A percentile compares a stretch with the other conserved stretches of the same genome.
Conservation (phyloP, 2,888 invertebrate genomes). For the Drosophila incognita region DNA sequence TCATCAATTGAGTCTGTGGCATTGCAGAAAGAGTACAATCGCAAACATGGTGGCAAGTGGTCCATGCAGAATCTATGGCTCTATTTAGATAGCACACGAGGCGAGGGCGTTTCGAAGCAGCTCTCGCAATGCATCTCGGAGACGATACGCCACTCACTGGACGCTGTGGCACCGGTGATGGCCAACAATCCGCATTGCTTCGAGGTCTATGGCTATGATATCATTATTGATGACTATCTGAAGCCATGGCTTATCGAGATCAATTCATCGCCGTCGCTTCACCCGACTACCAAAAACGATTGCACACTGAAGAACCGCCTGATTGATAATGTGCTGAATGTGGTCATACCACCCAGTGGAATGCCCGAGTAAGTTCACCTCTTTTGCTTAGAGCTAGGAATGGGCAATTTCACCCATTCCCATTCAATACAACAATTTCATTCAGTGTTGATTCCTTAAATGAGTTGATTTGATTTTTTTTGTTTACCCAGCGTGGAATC, state of each 20-base stretch:
- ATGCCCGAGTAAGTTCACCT: constrained; percentile 88
- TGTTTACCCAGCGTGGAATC: constrained; percentile 90
- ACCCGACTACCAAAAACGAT: constrained; percentile 97
- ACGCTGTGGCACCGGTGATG: constrained; percentile 96
- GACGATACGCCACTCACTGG: constrained; percentile 96
- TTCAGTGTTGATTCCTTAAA: not conserved
- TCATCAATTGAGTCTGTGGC: not conserved
- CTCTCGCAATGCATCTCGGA: constrained; percentile 95
- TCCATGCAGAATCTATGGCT: constrained; percentile 95
- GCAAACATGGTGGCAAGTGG: constrained; percentile 97
- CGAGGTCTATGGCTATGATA: constrained; percentile 95
- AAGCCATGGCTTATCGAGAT: constrained; percentile 97
- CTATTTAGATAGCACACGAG: constrained; percentile 95
- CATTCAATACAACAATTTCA: not conserved
- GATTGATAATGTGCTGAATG: constrained; percentile 95
- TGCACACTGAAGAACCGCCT: constrained; percentile 96
- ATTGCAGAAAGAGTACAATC: constrained; percentile 93
- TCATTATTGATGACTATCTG: constrained; percentile 96
- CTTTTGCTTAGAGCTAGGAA: not conserved
- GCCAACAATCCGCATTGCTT: constrained; percentile 93
- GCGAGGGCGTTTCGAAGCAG: constrained; percentile 94
- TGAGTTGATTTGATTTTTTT: no score
- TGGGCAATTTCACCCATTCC: not conserved
- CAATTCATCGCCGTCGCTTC: constrained; percentile 97
- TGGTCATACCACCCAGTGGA: constrained; percentile 95